Base-by-base conservation (phyloP, 2,888 invertebrate species). In the Congeria kusceri region DNA sequence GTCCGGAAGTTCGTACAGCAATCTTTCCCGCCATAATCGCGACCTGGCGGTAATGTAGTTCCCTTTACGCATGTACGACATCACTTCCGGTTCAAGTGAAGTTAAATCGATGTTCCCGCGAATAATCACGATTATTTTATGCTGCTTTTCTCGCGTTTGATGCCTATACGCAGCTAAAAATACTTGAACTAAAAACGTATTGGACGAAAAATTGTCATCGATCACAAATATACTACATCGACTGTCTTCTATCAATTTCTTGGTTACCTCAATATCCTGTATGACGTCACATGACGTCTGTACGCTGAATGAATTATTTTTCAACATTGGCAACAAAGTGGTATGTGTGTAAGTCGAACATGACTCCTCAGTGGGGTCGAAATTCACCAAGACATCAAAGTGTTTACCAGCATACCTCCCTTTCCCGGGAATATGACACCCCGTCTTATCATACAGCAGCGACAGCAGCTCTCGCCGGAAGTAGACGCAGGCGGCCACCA, bases 41-140 rank as follows among this genome's bases (percentile, higher is more conserved):
- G 87, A 87, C 59, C 85, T 76, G 7, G 85, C 80, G 25, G 87
- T 86, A 28, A 87, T 80, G 32, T 87, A 87, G 67, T 84, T 81
- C 20, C 87, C 87, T 29, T 79, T 76, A 32, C 80, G 80, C 63
- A 87, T 53, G 63, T 78, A 77, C 57, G 71, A 70, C 15, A 79
- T 32, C 56, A 86, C 59, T 73, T 85, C 84, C 53, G 82, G 82
- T 70, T 85, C 83, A 9, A 85, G 69, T n/a, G 77, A 68, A 18
- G 71, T 63, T 18, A 83, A 53, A 53, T 86, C 85, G 44, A 87
- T 79, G 44, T 86, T 83, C 11, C 85, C 87, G 57, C 67, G 76
- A 15, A 87, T 76, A 3, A 87, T 18, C 25, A 87, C 18, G 20
- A 87, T 76, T 9, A 84, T 57, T 58, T 67, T 81, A 27, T 83